phyloP scores from a whole-genome alignment of 2,113 vertebrate species.

The Cheirogaleus medius region DNA sequence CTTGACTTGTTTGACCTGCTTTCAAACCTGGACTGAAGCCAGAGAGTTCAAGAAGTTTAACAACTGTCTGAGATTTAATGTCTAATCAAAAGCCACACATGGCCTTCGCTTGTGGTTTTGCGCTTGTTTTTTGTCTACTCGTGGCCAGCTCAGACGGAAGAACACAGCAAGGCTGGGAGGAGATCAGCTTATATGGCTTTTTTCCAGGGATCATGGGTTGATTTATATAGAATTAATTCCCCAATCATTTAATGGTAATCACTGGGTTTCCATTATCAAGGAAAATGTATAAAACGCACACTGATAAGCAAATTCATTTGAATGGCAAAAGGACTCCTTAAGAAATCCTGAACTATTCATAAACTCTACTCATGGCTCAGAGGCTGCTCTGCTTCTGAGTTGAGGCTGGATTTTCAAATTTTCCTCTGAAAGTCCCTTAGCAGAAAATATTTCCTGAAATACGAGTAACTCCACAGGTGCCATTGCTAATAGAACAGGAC shows the following conservation, averaged over 20 bases:
- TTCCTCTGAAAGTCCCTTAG: neutral
- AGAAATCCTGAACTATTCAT: neutral
- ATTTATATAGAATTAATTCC: neutral
- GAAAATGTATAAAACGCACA: neutral
- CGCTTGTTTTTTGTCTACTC: neutral
- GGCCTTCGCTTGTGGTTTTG: neutral
- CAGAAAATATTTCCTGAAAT: slow-evolving; percentile 56
- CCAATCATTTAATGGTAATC: neutral
- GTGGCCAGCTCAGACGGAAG: neutral
- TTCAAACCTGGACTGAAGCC: slow-evolving; percentile 22
- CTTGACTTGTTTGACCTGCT: slow-evolving; percentile 46
- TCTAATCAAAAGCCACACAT: slow-evolving; percentile 38
- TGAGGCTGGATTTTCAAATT: neutral
- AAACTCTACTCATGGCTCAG: neutral
- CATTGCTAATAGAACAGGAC: neutral
- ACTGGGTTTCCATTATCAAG: neutral
- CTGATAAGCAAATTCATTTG: neutral
- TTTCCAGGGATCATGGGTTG: neutral
- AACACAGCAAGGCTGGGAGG: neutral
- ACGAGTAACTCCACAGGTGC: neutral
- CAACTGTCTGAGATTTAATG: slow-evolving; percentile 12
- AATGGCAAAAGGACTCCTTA: neutral
- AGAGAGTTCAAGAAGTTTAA: slow-evolving; percentile 30
- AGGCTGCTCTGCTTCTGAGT: neutral
- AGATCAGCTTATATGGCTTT: neutral